Conservation (phyloP, 2,113 vertebrate genomes). For the Mustela nigripes region DNA sequence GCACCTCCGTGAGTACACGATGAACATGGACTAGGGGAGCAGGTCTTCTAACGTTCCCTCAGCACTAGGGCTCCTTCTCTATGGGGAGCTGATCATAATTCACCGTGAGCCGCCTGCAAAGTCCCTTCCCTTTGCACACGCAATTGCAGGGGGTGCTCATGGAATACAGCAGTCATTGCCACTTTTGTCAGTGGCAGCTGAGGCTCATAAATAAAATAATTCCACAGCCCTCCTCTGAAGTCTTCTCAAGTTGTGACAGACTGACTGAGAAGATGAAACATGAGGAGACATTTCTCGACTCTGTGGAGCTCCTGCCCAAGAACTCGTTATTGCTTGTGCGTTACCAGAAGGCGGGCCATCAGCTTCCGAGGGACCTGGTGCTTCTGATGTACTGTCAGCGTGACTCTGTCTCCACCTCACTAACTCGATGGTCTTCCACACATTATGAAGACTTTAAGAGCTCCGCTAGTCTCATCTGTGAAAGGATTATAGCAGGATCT, state of each 20-base stretch:
- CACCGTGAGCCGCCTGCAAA: background rate
- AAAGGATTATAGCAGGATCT: background rate
- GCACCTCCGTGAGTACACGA: background rate
- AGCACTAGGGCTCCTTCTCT: background rate
- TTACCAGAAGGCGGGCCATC: background rate
- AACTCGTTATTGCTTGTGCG: background rate
- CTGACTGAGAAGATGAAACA: slow-evolving; percentile 1
- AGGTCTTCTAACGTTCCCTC: background rate
- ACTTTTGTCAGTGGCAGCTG: slow-evolving; percentile 53
- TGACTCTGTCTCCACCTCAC: background rate
- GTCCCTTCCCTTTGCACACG: background rate
- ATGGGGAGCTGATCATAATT: background rate
- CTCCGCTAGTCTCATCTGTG: background rate
- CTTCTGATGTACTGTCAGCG: background rate
- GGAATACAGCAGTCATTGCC: background rate
- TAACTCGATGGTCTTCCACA: background rate
- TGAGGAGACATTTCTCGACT: background rate
- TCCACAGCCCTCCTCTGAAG: background rate
- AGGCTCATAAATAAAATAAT: slow-evolving; percentile 51
- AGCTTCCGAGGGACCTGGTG: background rate
- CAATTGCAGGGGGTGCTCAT: background rate
- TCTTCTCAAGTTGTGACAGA: slow-evolving; percentile 44
- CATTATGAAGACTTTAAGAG: background rate
- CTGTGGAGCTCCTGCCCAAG: background rate
- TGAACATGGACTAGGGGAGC: no score